Evolutionary conservation across 2,888 invertebrate genomes (phyloP), one percentile per base, ranked within the genome.

Genomic region (Chromoteleia sp.): DNA sequence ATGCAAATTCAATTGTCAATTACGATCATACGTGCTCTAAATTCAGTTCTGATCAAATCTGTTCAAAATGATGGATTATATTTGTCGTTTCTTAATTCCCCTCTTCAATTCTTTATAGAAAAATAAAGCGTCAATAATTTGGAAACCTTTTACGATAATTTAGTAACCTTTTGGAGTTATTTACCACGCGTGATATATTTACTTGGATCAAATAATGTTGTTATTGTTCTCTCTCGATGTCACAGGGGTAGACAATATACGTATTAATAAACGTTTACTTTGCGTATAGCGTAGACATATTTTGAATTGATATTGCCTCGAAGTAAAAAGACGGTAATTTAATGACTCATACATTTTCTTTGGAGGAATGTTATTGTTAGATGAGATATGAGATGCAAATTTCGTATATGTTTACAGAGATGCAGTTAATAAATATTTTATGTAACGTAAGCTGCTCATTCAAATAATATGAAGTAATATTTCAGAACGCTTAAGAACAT

Each of bases 231-330:
- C 30, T 14, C 2, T 4, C 30, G 30, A 12, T 25, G 5, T 3
- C 12, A 50, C 14, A 15, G 5, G 25, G 50, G 6, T 21, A 30
- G 30, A 52, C 6, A 10, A 8, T 7, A 30, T 30, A 8, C 30
- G 8, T 52, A 52, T 30, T n/a, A n/a, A 19, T 36, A 56, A 36
- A 36, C 36, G 33, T 56, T 56, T 19, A 33, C 19, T 56, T 56
- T 56, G 56, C 36, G 36, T 25, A 12, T 14, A 30, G 19, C 19
- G n/a, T 36, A 33, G 12, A 56, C 56, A 36, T 56, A 36, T 56
- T 56, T 56, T 56, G 36, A 56, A 56, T 56, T 33, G 33, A 36
- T 56, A 56, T 36, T 19, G 56, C 12, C 56, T 56, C 17, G 36
- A 36, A 33, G 36, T 36, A 56, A 56, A 17, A 36, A 36, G 56